Conservation (phyloP, 1,140 invertebrate species). For the Epicauta chinensis region DNA sequence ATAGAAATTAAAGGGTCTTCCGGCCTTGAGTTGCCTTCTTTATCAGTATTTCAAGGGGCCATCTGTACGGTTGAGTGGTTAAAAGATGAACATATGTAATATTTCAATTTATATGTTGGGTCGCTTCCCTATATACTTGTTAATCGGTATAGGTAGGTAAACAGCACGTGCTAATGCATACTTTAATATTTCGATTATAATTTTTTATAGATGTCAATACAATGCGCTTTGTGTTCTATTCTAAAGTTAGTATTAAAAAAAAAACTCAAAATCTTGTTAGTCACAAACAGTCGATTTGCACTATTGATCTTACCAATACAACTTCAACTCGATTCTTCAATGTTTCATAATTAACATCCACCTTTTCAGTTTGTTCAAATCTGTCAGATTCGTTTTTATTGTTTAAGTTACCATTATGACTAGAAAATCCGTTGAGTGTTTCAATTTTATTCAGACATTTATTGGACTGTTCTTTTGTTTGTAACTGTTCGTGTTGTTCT, state of each 20-base stretch:
- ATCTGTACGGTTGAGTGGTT: too few species aligned
- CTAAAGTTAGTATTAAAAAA: background rate
- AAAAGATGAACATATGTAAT: too few species aligned
- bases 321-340: slow-evolving; percentile 25
- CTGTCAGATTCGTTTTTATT: slow-evolving; percentile 12
- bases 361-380: slow-evolving; percentile 25
- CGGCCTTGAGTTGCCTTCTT: too few species aligned
- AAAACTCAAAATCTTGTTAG: slow-evolving; percentile 2
- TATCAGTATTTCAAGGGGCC: too few species aligned
- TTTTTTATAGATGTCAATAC: too few species aligned
- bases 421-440: slow-evolving; percentile 7
- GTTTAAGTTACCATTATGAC: slow-evolving; percentile 7
- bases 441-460: slow-evolving; percentile 2
- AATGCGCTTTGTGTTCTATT: background rate
- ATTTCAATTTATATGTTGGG: too few species aligned
- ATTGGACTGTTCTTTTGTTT: slow-evolving; percentile 3
- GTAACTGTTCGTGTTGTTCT: background rate
- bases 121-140: too few species aligned
- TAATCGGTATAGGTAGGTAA: too few species aligned
- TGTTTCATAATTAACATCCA: slow-evolving; percentile 28
- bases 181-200: too few species aligned
- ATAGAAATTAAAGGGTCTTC: too few species aligned
- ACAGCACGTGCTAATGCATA: too few species aligned
- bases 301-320: slow-evolving; percentile 25
- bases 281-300: background rate